Evolutionary conservation across 2,888 invertebrate species (phyloP).

Genomic region (Encarsia formosa): DNA sequence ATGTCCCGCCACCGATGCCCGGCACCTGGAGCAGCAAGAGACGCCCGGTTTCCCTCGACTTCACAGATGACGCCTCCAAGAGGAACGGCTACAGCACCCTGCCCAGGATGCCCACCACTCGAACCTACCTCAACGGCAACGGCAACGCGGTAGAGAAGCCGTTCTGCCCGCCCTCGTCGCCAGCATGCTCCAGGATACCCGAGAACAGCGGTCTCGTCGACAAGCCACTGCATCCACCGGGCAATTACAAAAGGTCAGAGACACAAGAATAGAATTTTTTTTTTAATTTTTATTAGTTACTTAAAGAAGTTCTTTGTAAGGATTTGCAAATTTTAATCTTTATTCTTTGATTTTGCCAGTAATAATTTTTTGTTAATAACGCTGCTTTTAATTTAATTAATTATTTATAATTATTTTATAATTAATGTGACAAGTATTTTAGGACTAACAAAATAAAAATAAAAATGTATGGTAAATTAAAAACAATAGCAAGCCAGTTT

Average conservation of each 20-base stretch:
- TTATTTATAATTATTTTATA: no score
- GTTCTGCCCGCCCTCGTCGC: not conserved
- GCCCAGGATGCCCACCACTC: not conserved
- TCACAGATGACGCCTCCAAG: not conserved
- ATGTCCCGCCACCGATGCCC: not conserved
- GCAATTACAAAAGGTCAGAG: constrained; percentile 2
- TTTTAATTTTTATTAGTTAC: not conserved
- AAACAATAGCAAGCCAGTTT: not conserved
- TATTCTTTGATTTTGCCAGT: no score
- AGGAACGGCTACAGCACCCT: not conserved
- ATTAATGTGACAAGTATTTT: no score
- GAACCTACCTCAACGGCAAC: not conserved
- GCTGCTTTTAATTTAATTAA: not conserved
- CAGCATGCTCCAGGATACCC: not conserved
- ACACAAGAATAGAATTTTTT: not conserved
- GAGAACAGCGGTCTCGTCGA: not conserved
- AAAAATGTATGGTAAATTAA: not conserved
- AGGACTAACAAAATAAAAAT: not conserved
- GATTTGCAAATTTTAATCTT: not conserved
- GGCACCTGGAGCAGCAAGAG: not conserved
- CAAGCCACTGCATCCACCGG: constrained; percentile 8
- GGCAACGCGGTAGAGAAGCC: constrained; percentile 5
- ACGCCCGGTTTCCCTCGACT: not conserved
- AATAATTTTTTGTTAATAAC: not conserved
- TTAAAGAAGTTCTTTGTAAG: not conserved